Conservation (phyloP, 2,113 vertebrate genomes). For the Trichomycterus rosablanca region DNA sequence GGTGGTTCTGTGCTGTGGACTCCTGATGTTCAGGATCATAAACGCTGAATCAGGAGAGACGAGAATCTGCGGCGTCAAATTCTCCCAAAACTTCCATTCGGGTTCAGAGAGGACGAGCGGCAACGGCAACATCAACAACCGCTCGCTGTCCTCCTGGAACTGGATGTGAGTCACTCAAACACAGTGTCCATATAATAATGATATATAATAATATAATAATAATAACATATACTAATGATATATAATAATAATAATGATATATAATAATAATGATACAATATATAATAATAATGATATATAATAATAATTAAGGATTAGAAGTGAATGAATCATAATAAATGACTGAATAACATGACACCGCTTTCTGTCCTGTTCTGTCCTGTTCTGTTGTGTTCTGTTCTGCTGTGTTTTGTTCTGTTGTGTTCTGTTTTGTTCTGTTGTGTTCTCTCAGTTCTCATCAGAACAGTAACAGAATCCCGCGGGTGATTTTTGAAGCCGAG, state of each 20-base stretch:
- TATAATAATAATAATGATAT: too few relatives aligned
- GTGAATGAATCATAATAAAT: too few relatives aligned
- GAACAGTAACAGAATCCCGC: conserved; percentile 51
- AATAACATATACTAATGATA: too few relatives aligned
- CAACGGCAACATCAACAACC: conserved; percentile 52
- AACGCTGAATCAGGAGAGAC: neutral
- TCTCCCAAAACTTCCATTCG: conserved; percentile 1
- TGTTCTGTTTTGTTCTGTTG: neutral
- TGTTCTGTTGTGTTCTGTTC: too few relatives aligned
- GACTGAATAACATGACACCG: too few relatives aligned
- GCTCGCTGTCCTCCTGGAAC: conserved; percentile 63
- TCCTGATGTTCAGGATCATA: conserved; percentile 33
- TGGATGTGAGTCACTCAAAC: conserved; percentile 58
- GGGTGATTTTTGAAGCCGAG: conserved; percentile 59
- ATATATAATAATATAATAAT: too few relatives aligned
- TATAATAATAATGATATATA: too few relatives aligned
- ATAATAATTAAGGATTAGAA: too few relatives aligned
- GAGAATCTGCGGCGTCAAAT: conserved; percentile 24
- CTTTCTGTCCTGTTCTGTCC: too few relatives aligned
- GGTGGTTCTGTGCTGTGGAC: conserved; percentile 46
- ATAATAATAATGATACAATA: too few relatives aligned
- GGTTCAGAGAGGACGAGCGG: neutral
- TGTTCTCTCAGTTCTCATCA: conserved; percentile 37
- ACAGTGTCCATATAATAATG: neutral
- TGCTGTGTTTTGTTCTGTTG: neutral